These are phyloP conservation scores for Drosophila lacertosa DNA, from an alignment of 1,140 invertebrate species.

Conservation along the genomic window DNA sequence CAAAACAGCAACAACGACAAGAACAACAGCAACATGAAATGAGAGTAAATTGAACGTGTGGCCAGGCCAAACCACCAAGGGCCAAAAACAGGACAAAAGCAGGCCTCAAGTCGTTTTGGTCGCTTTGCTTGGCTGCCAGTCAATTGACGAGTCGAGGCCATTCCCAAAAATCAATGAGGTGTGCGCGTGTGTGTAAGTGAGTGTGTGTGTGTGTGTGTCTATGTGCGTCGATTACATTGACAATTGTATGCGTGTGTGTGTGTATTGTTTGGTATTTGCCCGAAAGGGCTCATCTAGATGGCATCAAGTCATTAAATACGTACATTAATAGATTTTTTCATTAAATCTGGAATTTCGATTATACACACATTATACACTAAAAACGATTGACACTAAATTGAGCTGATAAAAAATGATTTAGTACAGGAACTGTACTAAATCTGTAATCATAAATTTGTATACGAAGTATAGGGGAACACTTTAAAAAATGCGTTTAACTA, in stretches of 20 bases:
- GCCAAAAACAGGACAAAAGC: background rate
- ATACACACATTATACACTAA: too few relatives aligned
- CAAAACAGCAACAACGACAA: slow-evolving; percentile 24
- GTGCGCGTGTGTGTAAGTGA: slow-evolving; percentile 1
- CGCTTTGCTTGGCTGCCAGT: slow-evolving; percentile 5
- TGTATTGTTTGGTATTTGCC: background rate
- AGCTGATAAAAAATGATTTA: too few relatives aligned
- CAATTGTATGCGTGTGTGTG: background rate
- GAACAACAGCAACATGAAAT: slow-evolving; percentile 14
- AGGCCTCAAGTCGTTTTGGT: slow-evolving; percentile 14
- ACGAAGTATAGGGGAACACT: too few relatives aligned
- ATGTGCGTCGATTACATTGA: background rate
- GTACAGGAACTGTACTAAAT: too few relatives aligned
- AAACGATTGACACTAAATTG: too few relatives aligned
- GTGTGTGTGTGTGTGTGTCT: background rate
- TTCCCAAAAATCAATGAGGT: slow-evolving; percentile 27
- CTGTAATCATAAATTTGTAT: too few relatives aligned
- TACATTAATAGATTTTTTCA: background rate
- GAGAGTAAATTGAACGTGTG: slow-evolving; percentile 16
- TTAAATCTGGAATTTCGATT: background rate
- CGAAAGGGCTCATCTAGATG: background rate
- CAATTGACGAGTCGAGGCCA: slow-evolving; percentile 18
- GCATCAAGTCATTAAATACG: background rate
- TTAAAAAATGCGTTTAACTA: too few relatives aligned
- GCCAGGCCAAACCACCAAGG: background rate